Evolutionary conservation across 1,140 invertebrate species (phyloP).

Genomic region (Euura saliciscinereae): DNA sequence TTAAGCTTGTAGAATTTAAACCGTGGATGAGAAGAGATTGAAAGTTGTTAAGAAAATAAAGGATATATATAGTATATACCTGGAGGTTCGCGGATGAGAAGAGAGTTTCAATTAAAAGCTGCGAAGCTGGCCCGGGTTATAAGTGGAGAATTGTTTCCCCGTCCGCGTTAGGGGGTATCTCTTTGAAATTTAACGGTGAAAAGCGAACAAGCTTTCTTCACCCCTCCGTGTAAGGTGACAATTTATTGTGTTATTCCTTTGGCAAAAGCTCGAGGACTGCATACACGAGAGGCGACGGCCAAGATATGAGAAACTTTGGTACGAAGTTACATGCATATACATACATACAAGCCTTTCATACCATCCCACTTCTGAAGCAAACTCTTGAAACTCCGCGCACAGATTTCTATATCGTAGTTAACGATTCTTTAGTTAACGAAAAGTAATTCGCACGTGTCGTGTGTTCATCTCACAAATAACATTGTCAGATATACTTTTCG

Average conservation of each 20-base stretch:
- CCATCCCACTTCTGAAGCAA: background rate
- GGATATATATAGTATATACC: no score
- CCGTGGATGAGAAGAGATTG: no score
- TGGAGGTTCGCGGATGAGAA: no score
- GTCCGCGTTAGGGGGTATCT: no score
- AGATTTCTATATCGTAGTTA: conserved; percentile 2
- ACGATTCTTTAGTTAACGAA: background rate
- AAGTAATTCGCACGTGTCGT: background rate
- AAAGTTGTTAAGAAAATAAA: no score
- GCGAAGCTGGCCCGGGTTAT: no score
- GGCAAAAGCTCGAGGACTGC: background rate
- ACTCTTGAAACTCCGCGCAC: background rate
- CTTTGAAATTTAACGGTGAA: no score
- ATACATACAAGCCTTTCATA: background rate
- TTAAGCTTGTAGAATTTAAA: no score
- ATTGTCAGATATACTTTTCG: no score
- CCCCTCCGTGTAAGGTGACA: background rate
- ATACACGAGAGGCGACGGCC: background rate
- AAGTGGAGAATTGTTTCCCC: no score
- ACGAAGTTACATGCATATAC: background rate
- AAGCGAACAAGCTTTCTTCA: background rate
- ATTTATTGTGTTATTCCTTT: background rate
- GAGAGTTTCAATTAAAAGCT: no score
- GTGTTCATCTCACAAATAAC: no score
- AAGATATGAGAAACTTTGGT: conserved; percentile 3